Base-by-base conservation (phyloP, 2,797 vertebrate genomes). In the Leucoraja ocellata region DNA sequence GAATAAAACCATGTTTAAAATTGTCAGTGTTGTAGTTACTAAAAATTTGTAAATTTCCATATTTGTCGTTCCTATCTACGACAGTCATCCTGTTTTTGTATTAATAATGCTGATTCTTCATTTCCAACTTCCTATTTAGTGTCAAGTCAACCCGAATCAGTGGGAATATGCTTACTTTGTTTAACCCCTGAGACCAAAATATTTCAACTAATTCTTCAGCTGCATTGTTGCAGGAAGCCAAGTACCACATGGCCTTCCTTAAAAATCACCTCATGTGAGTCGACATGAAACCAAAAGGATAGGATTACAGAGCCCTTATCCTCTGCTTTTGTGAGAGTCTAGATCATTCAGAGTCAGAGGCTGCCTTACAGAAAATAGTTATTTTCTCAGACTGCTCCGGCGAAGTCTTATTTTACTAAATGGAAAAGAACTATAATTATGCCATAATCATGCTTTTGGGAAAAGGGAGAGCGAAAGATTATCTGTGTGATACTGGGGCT, bases 141-240 rank as follows among this genome's bases (percentile, higher is more conserved):
- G 71, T n/a, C 90, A 92, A 74, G 10, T 54, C 36, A 91, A 58
- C 68, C 23, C 13, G 18, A 54, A 14, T 73, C 39, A 76, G 21
- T 91, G 90, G 18, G 39, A 92, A 28, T n/a, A 2, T 84, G 58
- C 13, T 54, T 74, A n/a, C 68, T 39, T 91, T 91, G 86, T 91
- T 92, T 76, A 92, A 46, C 90, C 90, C 39, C 90, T 91, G 90
- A 58, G 68, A 74, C 90, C 21, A 68, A 74, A 46, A 28, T 76
- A 54, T 92, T 76, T 54, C 71, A 92, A 92, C 71, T 76, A 25
- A 76, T 92, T 71, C 36, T 74, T 92, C 90, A 92, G 65, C 90
- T 92, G 36, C 16, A 76, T 28, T 73, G 90, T 74, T 92, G 23
- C 14, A 92, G 71, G 39, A 74, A 92, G 39, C 71, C 90, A 92